A percentile compares a stretch with the other conserved stretches of the same genome.
These are phyloP conservation scores for Paramormyrops hopkinsi DNA, from an alignment of 2,797 vertebrate genomes.

Conservation along the genomic window DNA sequence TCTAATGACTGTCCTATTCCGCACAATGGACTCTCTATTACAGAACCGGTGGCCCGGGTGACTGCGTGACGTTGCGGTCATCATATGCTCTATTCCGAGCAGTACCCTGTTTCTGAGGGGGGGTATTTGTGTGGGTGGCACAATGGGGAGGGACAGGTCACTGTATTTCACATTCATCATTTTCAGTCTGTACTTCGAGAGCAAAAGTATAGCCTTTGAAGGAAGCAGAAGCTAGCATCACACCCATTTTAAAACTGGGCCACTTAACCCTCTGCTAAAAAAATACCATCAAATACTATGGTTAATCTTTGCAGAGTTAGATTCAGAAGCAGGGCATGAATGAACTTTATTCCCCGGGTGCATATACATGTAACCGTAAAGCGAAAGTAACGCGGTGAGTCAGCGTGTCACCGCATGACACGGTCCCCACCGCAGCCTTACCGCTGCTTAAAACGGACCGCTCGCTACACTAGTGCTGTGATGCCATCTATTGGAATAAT, in stretches of 20 bases:
- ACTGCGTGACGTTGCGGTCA: slow-evolving; percentile 49
- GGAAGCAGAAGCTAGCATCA: not conserved
- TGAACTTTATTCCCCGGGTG: not conserved
- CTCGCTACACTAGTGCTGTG: slow-evolving; percentile 63
- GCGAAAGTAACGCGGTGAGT: not conserved
- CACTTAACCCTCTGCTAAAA: not conserved
- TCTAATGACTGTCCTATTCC: slow-evolving; percentile 49
- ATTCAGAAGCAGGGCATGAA: not conserved
- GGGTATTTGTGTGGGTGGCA: not conserved
- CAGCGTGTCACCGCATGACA: not conserved
- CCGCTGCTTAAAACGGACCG: not conserved
- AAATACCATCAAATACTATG: not conserved
- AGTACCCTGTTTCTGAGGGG: not conserved
- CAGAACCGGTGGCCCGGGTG: slow-evolving; percentile 44
- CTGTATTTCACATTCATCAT: not conserved
- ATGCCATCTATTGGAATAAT: slow-evolving; percentile 78
- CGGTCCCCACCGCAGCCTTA: not conserved
- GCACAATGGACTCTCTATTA: slow-evolving; percentile 46
- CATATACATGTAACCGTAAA: not conserved
- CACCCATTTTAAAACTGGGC: not conserved
- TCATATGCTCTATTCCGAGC: slow-evolving; percentile 34
- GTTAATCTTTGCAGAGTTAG: not conserved
- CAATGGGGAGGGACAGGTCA: not conserved
- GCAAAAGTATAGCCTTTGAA: not conserved
- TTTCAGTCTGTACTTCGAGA: not conserved